A percentile compares a stretch with the other conserved stretches of the same genome.
phyloP scores from a whole-genome alignment of 1,140 invertebrate species.

The Archivesica marissinica region DNA sequence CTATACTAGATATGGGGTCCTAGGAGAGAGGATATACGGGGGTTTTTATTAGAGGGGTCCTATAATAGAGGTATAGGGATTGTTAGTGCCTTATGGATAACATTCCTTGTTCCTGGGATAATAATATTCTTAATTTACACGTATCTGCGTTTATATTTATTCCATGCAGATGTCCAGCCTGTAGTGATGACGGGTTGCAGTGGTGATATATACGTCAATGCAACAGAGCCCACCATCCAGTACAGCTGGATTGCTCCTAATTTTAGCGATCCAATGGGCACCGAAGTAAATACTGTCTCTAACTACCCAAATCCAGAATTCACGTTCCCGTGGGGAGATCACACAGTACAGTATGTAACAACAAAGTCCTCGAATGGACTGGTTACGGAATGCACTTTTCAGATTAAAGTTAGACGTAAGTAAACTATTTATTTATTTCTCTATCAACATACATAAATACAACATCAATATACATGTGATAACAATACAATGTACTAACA shows the following conservation, averaged over 20 bases:
- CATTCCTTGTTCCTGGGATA: neutral
- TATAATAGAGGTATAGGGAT: no score
- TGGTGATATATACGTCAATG: slow-evolving; percentile 8
- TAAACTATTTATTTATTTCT: no score
- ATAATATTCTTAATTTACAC: neutral
- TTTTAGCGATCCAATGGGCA: slow-evolving; percentile 56
- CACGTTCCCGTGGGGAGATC: slow-evolving; percentile 61
- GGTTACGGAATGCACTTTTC: slow-evolving; percentile 55
- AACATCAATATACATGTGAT: no score
- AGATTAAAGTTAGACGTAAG: slow-evolving; percentile 57
- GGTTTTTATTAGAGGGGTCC: no score
- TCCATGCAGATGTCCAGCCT: slow-evolving; percentile 37
- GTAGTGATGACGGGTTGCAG: slow-evolving; percentile 17
- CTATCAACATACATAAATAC: no score
- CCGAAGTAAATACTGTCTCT: slow-evolving; percentile 15
- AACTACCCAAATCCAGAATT: slow-evolving; percentile 42
- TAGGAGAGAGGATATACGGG: no score
- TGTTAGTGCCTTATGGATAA: neutral
- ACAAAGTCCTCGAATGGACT: slow-evolving; percentile 56
- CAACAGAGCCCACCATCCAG: neutral
- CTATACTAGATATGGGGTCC: no score
- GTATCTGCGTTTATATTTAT: neutral
- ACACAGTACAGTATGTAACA: slow-evolving; percentile 46
- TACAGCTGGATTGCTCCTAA: slow-evolving; percentile 49
- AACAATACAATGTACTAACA: no score